phyloP scores from a whole-genome alignment of 2,888 invertebrate genomes.

The Argyresthia goedartella region DNA sequence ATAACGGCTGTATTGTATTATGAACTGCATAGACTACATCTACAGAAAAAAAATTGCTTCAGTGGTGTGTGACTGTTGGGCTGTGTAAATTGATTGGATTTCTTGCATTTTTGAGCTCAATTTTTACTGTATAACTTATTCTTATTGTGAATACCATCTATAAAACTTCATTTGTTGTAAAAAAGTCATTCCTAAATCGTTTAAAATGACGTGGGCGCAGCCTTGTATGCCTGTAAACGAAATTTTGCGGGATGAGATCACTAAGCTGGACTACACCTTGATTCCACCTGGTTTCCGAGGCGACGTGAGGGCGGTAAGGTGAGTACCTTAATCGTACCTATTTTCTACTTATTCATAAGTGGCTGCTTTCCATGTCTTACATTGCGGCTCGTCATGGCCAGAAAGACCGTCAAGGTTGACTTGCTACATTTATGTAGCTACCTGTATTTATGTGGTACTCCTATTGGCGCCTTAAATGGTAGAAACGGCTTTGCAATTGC shows the following conservation, averaged over 20 bases:
- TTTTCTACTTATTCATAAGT: background rate
- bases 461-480: background rate
- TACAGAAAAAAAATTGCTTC: too few relatives aligned
- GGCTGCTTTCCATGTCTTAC: background rate
- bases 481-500: background rate
- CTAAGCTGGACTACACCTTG: constrained; percentile 29
- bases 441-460: too few relatives aligned
- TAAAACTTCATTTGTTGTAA: too few relatives aligned
- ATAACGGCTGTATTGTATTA: too few relatives aligned
- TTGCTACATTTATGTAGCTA: background rate
- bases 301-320: constrained; percentile 32
- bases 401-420: background rate
- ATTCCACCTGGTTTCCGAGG: constrained; percentile 35
- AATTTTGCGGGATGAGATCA: constrained; percentile 30
- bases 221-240: constrained; percentile 27
- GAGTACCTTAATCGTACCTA: constrained; percentile 5
- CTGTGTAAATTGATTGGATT: too few relatives aligned
- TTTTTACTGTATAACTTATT: too few relatives aligned
- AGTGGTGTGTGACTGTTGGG: too few relatives aligned
- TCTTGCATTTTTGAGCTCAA: too few relatives aligned
- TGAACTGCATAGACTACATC: too few relatives aligned
- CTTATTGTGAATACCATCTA: too few relatives aligned
- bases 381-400: background rate
- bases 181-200: too few relatives aligned
- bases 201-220: background rate